Conservation (phyloP, 2,113 vertebrate species). For the Pontoporia blainvillei region DNA sequence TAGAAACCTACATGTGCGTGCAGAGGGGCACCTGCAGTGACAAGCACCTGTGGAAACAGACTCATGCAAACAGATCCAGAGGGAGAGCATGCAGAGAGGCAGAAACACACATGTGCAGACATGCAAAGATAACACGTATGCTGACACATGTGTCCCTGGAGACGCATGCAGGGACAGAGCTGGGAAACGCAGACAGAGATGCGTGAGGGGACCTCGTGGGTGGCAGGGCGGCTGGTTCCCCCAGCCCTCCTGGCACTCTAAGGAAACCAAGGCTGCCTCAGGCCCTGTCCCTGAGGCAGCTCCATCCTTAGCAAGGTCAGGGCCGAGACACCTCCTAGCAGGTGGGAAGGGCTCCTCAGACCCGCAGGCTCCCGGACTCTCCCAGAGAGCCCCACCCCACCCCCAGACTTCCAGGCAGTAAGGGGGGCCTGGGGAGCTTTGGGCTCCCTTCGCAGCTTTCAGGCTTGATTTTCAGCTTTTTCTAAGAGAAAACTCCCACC, state of each 20-base stretch:
- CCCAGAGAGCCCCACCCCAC: background rate
- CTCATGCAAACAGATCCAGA: background rate
- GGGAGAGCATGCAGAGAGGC: background rate
- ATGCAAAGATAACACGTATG: background rate
- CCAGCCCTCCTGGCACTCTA: background rate
- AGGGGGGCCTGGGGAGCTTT: slow-evolving; percentile 5
- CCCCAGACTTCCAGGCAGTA: slow-evolving; percentile 5
- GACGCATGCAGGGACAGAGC: background rate
- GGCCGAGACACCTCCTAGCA: background rate
- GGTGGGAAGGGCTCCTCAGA: background rate
- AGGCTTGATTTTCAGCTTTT: slow-evolving; percentile 75
- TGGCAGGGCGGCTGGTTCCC: background rate
- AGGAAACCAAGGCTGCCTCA: background rate
- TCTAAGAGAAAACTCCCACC: slow-evolving; percentile 77
- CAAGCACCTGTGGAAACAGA: slow-evolving; percentile 56
- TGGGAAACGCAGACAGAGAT: background rate
- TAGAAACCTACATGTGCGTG: slow-evolving; percentile 1
- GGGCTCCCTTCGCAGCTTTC: slow-evolving; percentile 70
- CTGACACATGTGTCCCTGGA: background rate
- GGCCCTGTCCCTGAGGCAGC: background rate
- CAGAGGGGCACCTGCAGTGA: slow-evolving; percentile 53
- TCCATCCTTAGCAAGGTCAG: background rate
- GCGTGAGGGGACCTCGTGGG: background rate
- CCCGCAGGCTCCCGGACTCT: background rate
- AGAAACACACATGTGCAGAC: background rate